Percentiles rank a stretch among this genome's conserved stretches.
Conservation (phyloP, 1,140 invertebrate species). For the Zeugodacus cucurbitae region DNA sequence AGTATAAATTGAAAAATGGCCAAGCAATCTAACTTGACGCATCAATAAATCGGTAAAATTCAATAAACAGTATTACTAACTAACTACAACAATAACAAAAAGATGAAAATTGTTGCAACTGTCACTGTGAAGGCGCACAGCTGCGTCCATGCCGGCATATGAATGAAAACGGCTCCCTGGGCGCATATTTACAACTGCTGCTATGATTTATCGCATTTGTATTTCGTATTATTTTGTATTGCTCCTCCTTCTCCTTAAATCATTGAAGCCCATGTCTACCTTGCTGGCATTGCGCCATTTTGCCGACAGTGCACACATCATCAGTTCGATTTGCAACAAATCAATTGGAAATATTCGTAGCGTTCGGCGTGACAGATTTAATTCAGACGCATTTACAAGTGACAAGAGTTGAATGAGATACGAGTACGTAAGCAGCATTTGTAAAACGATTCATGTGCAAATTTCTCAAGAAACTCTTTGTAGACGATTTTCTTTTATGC, state of each 20-base stretch:
- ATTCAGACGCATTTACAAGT: not conserved
- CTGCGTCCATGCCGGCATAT: not conserved
- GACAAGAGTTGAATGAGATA: not conserved
- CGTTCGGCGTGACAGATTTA: not conserved
- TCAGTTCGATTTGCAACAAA: not conserved
- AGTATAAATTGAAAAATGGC: not conserved
- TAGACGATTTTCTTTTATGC: not conserved
- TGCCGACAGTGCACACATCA: not conserved
- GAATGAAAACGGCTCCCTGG: not conserved
- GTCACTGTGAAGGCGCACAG: not conserved
- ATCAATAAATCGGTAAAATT: not conserved
- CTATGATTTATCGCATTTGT: not conserved
- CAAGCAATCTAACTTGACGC: not conserved
- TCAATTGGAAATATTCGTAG: not conserved
- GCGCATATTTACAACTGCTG: not conserved
- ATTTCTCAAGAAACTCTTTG: not conserved
- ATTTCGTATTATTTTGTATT: not conserved
- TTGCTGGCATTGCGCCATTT: not conserved
- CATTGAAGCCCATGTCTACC: not conserved
- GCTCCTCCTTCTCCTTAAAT: too few species aligned
- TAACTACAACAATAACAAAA: not conserved
- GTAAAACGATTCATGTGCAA: not conserved
- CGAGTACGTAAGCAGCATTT: not conserved
- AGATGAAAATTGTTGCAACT: not conserved
- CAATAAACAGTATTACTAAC: not conserved